phyloP scores from a whole-genome alignment of 2,113 vertebrate genomes.

The Paraplagusia blochii region DNA sequence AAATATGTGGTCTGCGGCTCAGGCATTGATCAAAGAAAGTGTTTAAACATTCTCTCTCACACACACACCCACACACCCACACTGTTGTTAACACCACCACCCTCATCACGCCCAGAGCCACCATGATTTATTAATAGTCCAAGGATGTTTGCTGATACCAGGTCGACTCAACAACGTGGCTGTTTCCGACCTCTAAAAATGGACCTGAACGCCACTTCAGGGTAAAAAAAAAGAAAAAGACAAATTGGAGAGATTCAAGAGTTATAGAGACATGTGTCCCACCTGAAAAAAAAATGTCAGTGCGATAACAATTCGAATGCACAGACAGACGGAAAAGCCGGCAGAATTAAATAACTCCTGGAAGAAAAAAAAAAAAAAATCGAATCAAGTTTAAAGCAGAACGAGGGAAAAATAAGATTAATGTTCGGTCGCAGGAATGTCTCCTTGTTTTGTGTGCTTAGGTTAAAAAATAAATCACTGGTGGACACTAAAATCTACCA shows the following conservation, averaged over 20 bases:
- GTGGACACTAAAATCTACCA: constrained; percentile 1
- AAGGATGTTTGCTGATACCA: constrained; percentile 46
- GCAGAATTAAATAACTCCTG: constrained; percentile 42
- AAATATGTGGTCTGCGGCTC: constrained; percentile 25
- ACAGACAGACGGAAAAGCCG: neutral
- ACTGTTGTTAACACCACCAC: constrained; percentile 22
- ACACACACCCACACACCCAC: neutral
- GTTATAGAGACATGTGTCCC: neutral
- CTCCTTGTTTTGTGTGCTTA: neutral
- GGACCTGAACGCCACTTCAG: constrained; percentile 14
- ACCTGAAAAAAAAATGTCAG: neutral
- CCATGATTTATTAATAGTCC: constrained; percentile 58
- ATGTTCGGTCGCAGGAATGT: neutral
- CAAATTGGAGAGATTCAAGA: neutral
- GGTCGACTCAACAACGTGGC: constrained; percentile 34
- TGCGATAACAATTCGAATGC: constrained; percentile 1
- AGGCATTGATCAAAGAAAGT: neutral
- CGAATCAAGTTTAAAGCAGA: constrained; percentile 46
- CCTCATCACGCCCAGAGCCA: constrained; percentile 16
- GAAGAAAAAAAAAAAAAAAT: constrained; percentile 36
- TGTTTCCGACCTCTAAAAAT: constrained; percentile 45
- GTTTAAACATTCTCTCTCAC: constrained; percentile 11
- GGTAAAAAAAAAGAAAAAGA: neutral
- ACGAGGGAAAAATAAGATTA: constrained; percentile 19
- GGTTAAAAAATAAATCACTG: constrained; percentile 14